Evolutionary conservation across 1,140 invertebrate genomes (phyloP).

Genomic region (Tetramorium alpestre): DNA sequence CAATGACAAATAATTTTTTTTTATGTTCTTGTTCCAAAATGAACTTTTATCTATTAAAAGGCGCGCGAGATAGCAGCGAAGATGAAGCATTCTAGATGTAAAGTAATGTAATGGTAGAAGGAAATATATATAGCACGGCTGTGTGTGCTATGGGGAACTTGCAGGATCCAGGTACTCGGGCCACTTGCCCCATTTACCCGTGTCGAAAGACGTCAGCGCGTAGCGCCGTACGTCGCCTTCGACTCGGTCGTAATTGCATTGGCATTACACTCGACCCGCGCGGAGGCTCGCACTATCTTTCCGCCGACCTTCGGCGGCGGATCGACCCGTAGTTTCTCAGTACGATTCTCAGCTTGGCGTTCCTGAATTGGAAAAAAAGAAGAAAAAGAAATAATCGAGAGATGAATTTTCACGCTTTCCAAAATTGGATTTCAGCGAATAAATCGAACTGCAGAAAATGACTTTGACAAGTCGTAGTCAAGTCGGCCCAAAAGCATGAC

Average conservation of each 20-base stretch:
- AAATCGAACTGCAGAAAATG: neutral
- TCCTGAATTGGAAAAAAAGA: neutral
- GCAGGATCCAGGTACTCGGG: neutral
- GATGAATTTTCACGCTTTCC: neutral
- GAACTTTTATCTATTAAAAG: neutral
- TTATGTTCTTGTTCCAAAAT: neutral
- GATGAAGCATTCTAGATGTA: neutral
- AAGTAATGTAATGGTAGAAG: neutral
- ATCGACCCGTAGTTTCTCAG: conserved; percentile 4
- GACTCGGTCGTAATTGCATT: conserved; percentile 59
- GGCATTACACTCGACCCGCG: conserved; percentile 43
- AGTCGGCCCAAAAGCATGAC: neutral
- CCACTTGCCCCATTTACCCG: conserved; percentile 3
- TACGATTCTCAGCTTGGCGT: neutral
- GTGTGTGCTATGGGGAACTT: neutral
- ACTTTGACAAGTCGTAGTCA: neutral
- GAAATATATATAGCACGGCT: neutral
- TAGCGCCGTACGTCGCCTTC: conserved; percentile 25
- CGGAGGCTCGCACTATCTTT: conserved; percentile 31
- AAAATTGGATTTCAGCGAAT: neutral
- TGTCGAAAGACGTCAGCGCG: conserved; percentile 13
- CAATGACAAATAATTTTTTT: neutral
- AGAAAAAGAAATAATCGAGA: neutral
- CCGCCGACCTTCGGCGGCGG: conserved; percentile 26
- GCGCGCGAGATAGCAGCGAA: neutral